Evolutionary conservation across 2,113 vertebrate species (phyloP), one percentile per base, ranked within the genome.

Genomic region (Gymnogyps californianus): DNA sequence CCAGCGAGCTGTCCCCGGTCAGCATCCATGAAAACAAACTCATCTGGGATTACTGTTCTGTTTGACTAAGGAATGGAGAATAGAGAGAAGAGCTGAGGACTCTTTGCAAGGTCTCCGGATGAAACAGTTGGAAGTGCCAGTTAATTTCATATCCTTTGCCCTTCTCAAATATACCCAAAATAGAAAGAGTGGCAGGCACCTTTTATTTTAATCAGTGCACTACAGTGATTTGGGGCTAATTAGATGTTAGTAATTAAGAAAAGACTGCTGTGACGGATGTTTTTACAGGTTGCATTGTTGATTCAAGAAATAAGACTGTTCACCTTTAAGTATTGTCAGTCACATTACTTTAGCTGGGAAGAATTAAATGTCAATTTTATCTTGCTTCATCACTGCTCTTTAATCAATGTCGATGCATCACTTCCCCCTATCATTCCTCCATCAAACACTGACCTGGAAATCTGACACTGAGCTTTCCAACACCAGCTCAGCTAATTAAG

Each of bases 311-410:
- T 78, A 95, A 94, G 96, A 70, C 62, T 74, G 77, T 88, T 97
- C 94, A 94, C 88, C 94, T 97, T 97, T 96, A 96, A 95, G 91
- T 97, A 95, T 88, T 85, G 90, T 95, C 96, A 93, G 51, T 40
- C 91, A 96, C 90, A 96, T 96, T 94, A 85, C 96, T 92, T 96
- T 89, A 83, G 54, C 89, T 92, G 38, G 78, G 91, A 94, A 96
- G 96, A 98, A 97, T 96, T 84, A 97, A 98, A 96, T 97, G 97
- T 97, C 97, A 97, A 92, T 98, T 98, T 98, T 98, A 97, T 96
- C 98, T 97, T 96, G 94, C 98, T 97, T 97, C 97, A 97, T 97
- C 97, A 96, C 90, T 95, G 92, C 89, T 98, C 97, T 98, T 98
- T 98, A 98, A 98, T 98, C 98, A 98, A 97, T 98, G 97, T 94